Evolutionary conservation across 1,140 invertebrate genomes (phyloP).

Genomic region (Dendroctonus valens): DNA sequence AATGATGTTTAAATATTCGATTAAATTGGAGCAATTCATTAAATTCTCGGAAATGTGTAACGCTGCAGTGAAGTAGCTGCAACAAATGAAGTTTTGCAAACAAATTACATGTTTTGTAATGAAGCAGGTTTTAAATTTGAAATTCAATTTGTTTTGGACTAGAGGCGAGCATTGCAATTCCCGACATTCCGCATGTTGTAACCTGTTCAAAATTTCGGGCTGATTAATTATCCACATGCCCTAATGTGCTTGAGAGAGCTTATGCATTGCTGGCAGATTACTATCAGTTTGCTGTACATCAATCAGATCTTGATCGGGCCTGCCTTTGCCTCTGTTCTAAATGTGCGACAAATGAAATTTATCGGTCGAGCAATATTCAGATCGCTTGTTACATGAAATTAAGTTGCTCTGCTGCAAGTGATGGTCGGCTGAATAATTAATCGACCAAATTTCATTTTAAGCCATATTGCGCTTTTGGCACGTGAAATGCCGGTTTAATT

Average conservation of each 20-base stretch:
- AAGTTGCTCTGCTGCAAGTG: conserved; percentile 18
- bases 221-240: conserved; percentile 9
- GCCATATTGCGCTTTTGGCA: background rate
- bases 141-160: no score
- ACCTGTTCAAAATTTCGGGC: no score
- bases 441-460: conserved; percentile 15
- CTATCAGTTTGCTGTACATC: conserved; percentile 8
- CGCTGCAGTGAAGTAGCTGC: no score
- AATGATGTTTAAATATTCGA: no score
- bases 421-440: conserved; percentile 19
- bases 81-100: no score
- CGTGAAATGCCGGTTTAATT: conserved; percentile 5
- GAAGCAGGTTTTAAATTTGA: no score
- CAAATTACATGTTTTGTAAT: no score
- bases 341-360: conserved; percentile 12
- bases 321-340: conserved; percentile 9
- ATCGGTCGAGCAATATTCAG: conserved; percentile 12
- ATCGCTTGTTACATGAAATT: conserved; percentile 14
- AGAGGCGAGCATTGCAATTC: background rate
- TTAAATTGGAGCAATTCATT: no score
- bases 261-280: conserved; percentile 14
- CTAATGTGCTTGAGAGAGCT: conserved; percentile 7
- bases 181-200: background rate
- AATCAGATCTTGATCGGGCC: conserved; percentile 14
- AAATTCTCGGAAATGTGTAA: no score